Base-by-base conservation (phyloP, 2,888 invertebrate species). In the Tetheella fluctuosa region DNA sequence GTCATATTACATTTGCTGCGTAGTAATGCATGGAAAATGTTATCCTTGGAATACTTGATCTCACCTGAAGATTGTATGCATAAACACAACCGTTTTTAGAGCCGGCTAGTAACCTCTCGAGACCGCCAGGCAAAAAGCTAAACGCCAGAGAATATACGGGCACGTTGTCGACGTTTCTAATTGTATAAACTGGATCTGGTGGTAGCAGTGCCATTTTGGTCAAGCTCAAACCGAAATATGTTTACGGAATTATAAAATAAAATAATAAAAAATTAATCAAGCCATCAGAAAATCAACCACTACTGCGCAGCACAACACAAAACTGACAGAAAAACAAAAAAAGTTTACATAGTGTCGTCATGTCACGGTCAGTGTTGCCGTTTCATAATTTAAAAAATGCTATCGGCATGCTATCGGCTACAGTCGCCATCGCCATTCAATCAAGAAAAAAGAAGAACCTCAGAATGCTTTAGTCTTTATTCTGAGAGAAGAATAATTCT, bases 11-110 rank as follows among this genome's bases (percentile, higher is more conserved):
- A 37, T 60, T 68, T 77, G 68, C 64, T 76, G 69, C 81, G 80
- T 71, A 83, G 71, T 75, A 70, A 55, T 60, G 63, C 67, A 69
- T 71, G 66, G 67, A 68, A 72, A 74, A 81, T 70, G 71, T 71
- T 72, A 81, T 81, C 70, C 76, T 80, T 79, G 72, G 71, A 83
- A 84, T 79, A 78, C 77, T 67, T 79, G 76, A 80, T 75, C 90
- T 90, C 90, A 97, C 97, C 94, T 96, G 95, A 84, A 97, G 93
- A 91, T 97, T 96, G 96, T 96, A 97, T 81, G 96, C 94, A 86
- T 96, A 95, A 73, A 97, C 94, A 77, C 93, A 94, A 73, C 97
- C 97, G 83, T 94, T 95, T 81, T 95, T 94, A 37, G 96, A 95
- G 64, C 96, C 96, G 75, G 96, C 96, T 80, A 96, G 94, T 76